Evolutionary conservation across 2,888 invertebrate genomes (phyloP).

Genomic region (Nemapogon koenigi): DNA sequence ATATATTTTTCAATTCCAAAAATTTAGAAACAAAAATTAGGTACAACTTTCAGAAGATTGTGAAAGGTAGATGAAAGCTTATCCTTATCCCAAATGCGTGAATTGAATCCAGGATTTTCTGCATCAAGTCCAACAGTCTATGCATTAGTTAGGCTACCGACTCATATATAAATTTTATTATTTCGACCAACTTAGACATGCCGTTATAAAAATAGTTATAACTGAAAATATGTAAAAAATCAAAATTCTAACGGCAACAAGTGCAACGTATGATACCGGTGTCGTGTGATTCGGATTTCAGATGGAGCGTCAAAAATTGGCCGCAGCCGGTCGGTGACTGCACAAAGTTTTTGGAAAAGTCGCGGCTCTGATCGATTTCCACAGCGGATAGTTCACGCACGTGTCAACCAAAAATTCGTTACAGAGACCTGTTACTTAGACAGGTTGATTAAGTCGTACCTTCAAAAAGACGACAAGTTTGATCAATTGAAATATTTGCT

Average conservation of each 20-base stretch:
- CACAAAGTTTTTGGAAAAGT: slow-evolving; percentile 36
- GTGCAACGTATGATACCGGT: slow-evolving; percentile 29
- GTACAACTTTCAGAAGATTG: too few relatives aligned
- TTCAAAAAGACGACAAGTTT: too few relatives aligned
- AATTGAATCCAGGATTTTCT: too few relatives aligned
- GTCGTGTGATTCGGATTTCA: slow-evolving; percentile 46
- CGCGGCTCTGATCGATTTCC: slow-evolving; percentile 51
- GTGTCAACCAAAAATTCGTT: slow-evolving; percentile 38
- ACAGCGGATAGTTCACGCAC: slow-evolving; percentile 60
- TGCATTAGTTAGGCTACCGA: too few relatives aligned
- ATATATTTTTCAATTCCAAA: too few relatives aligned
- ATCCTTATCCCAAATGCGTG: too few relatives aligned
- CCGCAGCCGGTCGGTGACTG: slow-evolving; percentile 47
- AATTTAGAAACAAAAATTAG: too few relatives aligned
- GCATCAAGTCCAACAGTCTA: too few relatives aligned
- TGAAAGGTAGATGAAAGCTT: too few relatives aligned
- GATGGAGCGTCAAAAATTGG: slow-evolving; percentile 37
- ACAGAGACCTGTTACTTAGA: slow-evolving; percentile 27
- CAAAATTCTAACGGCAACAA: background rate
- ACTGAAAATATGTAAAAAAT: background rate
- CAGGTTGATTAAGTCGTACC: slow-evolving; percentile 28
- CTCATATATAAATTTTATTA: too few relatives aligned
- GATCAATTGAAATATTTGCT: too few relatives aligned
- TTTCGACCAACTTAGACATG: too few relatives aligned
- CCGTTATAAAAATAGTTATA: background rate